Percentiles rank a stretch among this genome's conserved stretches.
These are phyloP conservation scores for Drosophila eohydei DNA, from an alignment of 2,888 invertebrate genomes.

Conservation along the genomic window DNA sequence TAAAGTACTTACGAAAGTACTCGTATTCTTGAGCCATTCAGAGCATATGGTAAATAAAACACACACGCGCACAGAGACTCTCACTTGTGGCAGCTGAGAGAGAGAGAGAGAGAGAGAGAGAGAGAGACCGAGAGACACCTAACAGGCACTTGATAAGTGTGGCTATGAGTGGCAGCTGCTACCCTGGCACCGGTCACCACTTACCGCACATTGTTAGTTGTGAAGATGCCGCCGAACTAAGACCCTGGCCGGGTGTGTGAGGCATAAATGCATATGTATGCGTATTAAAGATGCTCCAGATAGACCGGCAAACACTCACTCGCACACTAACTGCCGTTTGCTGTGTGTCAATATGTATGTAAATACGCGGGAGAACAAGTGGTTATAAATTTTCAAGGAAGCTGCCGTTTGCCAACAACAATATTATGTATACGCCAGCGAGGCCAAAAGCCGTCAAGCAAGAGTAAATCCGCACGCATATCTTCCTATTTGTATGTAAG, in stretches of 20 bases:
- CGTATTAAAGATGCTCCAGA: slow-evolving; percentile 64
- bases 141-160: slow-evolving; percentile 57
- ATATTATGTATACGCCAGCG: slow-evolving; percentile 70
- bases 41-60: slow-evolving; percentile 72
- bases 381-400: slow-evolving; percentile 78
- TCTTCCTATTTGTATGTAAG: slow-evolving; percentile 7
- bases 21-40: slow-evolving; percentile 53
- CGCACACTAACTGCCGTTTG: slow-evolving; percentile 50
- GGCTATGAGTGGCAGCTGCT: slow-evolving; percentile 48
- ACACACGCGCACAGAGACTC: slow-evolving; percentile 28
- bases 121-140: slow-evolving; percentile 27
- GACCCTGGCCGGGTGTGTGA: slow-evolving; percentile 45
- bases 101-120: slow-evolving; percentile 3
- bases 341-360: slow-evolving; percentile 77
- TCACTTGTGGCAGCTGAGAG: slow-evolving; percentile 27
- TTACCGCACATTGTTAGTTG: slow-evolving; percentile 68
- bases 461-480: slow-evolving; percentile 57
- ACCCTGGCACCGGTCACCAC: slow-evolving; percentile 30
- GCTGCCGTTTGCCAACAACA: slow-evolving; percentile 40
- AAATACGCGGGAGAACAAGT: slow-evolving; percentile 78
- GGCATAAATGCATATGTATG: slow-evolving; percentile 54
- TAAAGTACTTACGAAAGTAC: slow-evolving; percentile 36
- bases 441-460: slow-evolving; percentile 68
- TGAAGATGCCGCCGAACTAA: slow-evolving; percentile 55
- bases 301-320: slow-evolving; percentile 35